Evolutionary conservation across 1,140 invertebrate species (phyloP).

Genomic region (Oncopeltus fasciatus): DNA sequence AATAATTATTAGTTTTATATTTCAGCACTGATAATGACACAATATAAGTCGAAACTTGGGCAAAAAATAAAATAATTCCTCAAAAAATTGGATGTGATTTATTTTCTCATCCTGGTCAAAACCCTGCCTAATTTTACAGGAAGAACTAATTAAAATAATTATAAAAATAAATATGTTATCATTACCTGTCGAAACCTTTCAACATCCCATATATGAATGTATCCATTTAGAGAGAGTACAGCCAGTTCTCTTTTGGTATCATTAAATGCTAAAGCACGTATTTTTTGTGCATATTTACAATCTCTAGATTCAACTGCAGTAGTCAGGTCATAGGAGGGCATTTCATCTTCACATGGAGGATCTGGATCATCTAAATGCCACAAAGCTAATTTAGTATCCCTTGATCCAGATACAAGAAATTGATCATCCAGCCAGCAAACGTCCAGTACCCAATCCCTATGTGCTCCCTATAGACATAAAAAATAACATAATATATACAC

Average conservation of each 20-base stretch:
- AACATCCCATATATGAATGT: slow-evolving; percentile 80
- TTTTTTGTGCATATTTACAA: slow-evolving; percentile 59
- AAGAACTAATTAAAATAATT: too few species aligned
- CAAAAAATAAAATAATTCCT: too few species aligned
- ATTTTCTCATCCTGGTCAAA: too few species aligned
- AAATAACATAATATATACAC: too few species aligned
- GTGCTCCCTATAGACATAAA: slow-evolving; percentile 42
- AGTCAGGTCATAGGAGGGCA: slow-evolving; percentile 32
- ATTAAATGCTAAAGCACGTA: slow-evolving; percentile 79
- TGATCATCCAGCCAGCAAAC: slow-evolving; percentile 93
- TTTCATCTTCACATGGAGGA: slow-evolving; percentile 3
- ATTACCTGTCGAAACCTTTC: slow-evolving; percentile 59
- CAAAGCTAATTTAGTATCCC: slow-evolving; percentile 71
- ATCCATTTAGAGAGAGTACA: slow-evolving; percentile 80
- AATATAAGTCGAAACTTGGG: too few species aligned
- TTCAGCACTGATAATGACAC: too few species aligned
- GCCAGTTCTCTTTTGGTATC: slow-evolving; percentile 73
- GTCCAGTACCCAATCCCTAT: slow-evolving; percentile 90
- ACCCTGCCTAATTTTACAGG: too few species aligned
- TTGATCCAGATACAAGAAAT: slow-evolving; percentile 82
- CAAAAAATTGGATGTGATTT: too few species aligned
- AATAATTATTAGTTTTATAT: too few species aligned
- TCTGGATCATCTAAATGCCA: slow-evolving; percentile 46
- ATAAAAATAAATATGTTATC: too few species aligned
- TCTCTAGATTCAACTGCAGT: slow-evolving; percentile 58